These are phyloP conservation scores for Tetheella fluctuosa DNA, from an alignment of 2,888 invertebrate species.

Conservation along the genomic window DNA sequence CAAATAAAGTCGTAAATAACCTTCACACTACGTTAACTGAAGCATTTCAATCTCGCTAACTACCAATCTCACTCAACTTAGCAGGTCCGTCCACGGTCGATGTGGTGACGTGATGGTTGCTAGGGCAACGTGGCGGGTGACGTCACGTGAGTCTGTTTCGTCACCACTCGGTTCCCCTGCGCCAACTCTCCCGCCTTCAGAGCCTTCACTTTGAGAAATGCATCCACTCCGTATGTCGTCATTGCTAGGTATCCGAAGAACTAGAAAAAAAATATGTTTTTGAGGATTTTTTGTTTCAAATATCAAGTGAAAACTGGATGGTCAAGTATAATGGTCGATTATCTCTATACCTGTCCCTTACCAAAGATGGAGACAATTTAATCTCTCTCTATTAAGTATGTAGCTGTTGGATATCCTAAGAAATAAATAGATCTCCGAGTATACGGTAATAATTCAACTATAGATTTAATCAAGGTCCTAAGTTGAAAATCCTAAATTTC, in stretches of 20 bases:
- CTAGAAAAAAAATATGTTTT: slow-evolving; percentile 75
- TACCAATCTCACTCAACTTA: not conserved
- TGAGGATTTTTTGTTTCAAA: no score
- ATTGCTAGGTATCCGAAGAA: slow-evolving; percentile 94
- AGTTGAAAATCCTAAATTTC: no score
- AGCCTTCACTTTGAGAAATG: slow-evolving; percentile 89
- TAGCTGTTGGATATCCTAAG: no score
- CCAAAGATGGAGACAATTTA: no score
- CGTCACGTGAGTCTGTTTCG: slow-evolving; percentile 79
- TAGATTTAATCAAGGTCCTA: no score
- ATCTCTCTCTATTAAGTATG: no score
- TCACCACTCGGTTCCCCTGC: slow-evolving; percentile 86
- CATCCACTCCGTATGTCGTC: slow-evolving; percentile 91
- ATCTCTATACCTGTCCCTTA: no score
- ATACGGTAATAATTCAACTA: no score
- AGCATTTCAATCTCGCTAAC: not conserved
- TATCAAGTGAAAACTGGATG: no score
- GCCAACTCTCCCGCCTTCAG: slow-evolving; percentile 87
- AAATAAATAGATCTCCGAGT: no score
- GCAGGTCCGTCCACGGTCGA: not conserved
- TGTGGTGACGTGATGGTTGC: slow-evolving; percentile 15
- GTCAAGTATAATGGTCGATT: no score
- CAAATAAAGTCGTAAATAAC: not conserved
- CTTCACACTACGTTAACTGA: not conserved
- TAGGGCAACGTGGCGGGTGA: slow-evolving; percentile 61